phyloP scores from a whole-genome alignment of 2,113 vertebrate species.

The Sporophila hypoxantha region DNA sequence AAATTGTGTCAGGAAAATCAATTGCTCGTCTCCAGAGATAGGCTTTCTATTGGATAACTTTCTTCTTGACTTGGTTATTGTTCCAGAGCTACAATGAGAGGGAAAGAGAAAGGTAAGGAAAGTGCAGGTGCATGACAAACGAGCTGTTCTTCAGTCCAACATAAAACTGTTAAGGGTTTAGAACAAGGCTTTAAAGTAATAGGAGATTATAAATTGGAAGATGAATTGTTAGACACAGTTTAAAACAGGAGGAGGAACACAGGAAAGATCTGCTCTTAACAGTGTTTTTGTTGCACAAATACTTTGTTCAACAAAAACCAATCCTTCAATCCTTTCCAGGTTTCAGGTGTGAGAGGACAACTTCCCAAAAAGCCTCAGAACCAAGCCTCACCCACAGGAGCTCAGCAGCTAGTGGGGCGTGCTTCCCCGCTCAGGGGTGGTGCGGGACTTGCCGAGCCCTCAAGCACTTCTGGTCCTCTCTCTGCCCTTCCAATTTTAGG shows the following conservation, averaged over 20 bases:
- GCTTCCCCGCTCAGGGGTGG: not conserved
- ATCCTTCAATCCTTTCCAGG: not conserved
- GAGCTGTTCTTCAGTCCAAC: not conserved
- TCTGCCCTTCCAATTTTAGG: not conserved
- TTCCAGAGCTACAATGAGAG: not conserved
- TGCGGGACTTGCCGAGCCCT: not conserved
- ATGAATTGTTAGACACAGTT: not conserved
- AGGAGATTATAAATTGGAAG: not conserved
- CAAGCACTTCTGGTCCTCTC: not conserved
- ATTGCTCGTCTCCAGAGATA: not conserved
- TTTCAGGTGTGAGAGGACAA: not conserved
- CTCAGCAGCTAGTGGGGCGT: not conserved
- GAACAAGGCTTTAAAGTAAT: not conserved
- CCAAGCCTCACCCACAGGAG: not conserved
- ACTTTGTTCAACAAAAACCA: not conserved
- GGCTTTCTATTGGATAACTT: not conserved
- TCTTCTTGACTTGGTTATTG: not conserved
- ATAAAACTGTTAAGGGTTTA: slow-evolving; percentile 2
- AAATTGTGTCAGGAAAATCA: slow-evolving; percentile 21
- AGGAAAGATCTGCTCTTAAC: not conserved
- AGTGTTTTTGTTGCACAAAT: not conserved
- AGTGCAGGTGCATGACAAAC: not conserved
- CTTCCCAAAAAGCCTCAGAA: not conserved
- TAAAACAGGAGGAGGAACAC: not conserved
- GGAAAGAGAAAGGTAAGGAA: not conserved